Base-by-base conservation (phyloP, 1,140 invertebrate genomes). In the Aphelinus certus region DNA sequence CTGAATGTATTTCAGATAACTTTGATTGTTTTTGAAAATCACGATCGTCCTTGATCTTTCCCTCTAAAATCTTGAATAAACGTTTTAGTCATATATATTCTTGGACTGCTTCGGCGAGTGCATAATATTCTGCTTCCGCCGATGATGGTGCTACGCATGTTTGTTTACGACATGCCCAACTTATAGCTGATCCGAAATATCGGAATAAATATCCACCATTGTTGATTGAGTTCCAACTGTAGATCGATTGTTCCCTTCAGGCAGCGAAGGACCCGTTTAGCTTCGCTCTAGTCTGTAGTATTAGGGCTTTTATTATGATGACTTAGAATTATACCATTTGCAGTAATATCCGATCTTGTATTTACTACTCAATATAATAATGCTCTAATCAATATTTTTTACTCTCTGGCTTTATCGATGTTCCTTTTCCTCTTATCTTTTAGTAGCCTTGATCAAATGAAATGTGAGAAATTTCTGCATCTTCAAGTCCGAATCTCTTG, bases 281-380 rank as follows among this genome's bases (percentile, higher is more conserved):
- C 80, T n/a, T 79, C 82, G 26, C 9, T 69, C 83, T 81, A 84
- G 72, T 86, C 82, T 3, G 7, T 53, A 76, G 64, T 56, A 42
- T 60, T 71, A 3, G 76, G 84, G 10, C 79, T 48, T 10, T 75
- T 78, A 45, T 81, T 83, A 53, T 77, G 76, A 71, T 83, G 81
- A 45, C 79, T 79, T n/a, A 85, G 55, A 63, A 81, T 77, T 6
- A 60, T 78, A 0, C 86, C 84, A n/a, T 81, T 79, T 62, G 76
- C 83, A 4, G 80, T 53, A 7, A 88, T 83, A 73, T 88, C 86
- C 5, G 83, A 84, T 47, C 86, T 62, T 2, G 84, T 83, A 7
- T 77, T 69, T 1, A 81, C 61, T 7, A 82, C 76, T 6, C 86
- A 47, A 76, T 86, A 88, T 64, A 87, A 69, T 7, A 88, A 73